phyloP scores from a whole-genome alignment of 2,797 vertebrate species.

The Labroides dimidiatus region DNA sequence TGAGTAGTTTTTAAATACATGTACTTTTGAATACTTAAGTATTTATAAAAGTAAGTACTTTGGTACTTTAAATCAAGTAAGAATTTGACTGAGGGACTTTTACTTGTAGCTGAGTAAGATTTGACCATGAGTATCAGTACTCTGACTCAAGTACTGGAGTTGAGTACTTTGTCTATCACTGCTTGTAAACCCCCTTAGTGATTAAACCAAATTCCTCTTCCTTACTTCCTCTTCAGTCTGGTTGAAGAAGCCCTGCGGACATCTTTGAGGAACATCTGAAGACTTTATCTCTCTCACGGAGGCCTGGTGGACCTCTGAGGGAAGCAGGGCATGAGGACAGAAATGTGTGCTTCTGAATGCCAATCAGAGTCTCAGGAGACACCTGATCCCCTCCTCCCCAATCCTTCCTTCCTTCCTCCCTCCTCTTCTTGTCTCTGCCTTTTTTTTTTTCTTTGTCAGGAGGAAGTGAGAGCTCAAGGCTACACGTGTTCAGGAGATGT shows the following conservation, averaged over 20 bases:
- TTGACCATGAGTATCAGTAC: no score
- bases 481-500: conserved; percentile 73
- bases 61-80: no score
- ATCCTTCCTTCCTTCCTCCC: conserved; percentile 30
- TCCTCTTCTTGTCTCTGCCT: conserved; percentile 47
- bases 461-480: conserved; percentile 69
- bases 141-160: no score
- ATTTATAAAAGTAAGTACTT: no score
- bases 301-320: conserved; percentile 27
- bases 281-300: conserved; percentile 16
- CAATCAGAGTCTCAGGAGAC: conserved; percentile 58
- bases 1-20: no score
- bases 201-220: no score
- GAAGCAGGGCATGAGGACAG: conserved; percentile 40
- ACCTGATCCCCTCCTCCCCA: conserved; percentile 33
- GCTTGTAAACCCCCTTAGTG: no score
- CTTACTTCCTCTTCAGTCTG: no score
- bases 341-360: conserved; percentile 56
- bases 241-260: background rate
- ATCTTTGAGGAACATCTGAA: conserved; percentile 11
- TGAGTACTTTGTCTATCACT: no score
- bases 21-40: no score
- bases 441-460: conserved; percentile 61
- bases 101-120: no score
- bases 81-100: no score